Evolutionary conservation across 2,113 vertebrate genomes (phyloP), one percentile per base, ranked within the genome.

Genomic region (Pseudorhombus dupliciocellatus): DNA sequence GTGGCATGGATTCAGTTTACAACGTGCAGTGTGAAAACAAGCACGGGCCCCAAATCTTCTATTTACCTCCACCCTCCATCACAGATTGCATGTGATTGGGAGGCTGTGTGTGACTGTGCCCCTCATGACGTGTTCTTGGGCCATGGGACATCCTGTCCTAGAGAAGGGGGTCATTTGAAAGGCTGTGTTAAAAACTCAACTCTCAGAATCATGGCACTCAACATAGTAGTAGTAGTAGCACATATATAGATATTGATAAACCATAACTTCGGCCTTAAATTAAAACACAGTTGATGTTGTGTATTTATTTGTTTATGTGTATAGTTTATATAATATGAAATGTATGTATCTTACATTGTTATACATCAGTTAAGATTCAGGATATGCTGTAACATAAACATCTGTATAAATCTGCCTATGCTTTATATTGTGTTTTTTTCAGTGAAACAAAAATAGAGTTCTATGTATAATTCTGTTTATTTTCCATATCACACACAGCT

Each of bases 381-480:
- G n/a, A 20, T 69, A 50, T 73, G 1, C 42, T 64, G 16, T 16
- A 48, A 54, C 37, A 18, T 20, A 60, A 34, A 50, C 26, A 73
- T 50, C 25, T 55, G 26, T 58, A 58, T 30, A 62, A 22, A 20
- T 56, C 11, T 28, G 31, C 46, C n/a, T 53, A 57, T 44, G 21
- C 31, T 73, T 61, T 50, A 42, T 54, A 73, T 58, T 18, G 1
- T 22, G 73, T 42, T 22, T 31, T 55, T 12, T 4, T 2, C 34
- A 11, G 37, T 25, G 18, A 66, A 72, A 26, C 25, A 21, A 48
- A 30, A 52, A 70, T 28, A n/a, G 10, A 59, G 21, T 5, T 52
- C 1, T 84, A 85, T 87, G 37, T 84, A 83, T 74, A 81, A 56
- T 73, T 71, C 9, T 46, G 14, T 78, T 81, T 73, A 80, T 77